Percentiles rank a stretch among this genome's conserved stretches.
These are phyloP conservation scores for Ochlodes sylvanus DNA, from an alignment of 2,888 invertebrate genomes.

Conservation along the genomic window DNA sequence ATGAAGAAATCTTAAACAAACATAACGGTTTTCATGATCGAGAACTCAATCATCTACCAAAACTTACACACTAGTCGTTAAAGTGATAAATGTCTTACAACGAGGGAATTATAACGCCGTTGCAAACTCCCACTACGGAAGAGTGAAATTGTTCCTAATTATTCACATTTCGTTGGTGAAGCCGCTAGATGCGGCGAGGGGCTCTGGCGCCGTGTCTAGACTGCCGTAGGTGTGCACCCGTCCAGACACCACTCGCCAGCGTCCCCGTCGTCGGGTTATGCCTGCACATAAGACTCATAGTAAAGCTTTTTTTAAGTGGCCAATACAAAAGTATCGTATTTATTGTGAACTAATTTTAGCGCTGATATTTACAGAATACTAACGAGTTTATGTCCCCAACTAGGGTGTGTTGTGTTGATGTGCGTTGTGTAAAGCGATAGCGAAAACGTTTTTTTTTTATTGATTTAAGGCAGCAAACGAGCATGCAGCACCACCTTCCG, in stretches of 20 bases:
- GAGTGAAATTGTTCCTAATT: not conserved
- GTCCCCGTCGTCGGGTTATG: slow-evolving; percentile 81
- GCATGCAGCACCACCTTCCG: too few relatives aligned
- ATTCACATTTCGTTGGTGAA: slow-evolving; percentile 71
- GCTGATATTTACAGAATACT: too few relatives aligned
- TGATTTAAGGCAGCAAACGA: too few relatives aligned
- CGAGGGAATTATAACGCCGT: not conserved
- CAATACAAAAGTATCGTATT: too few relatives aligned
- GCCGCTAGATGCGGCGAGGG: slow-evolving; percentile 65
- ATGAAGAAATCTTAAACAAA: too few relatives aligned
- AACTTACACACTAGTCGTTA: not conserved
- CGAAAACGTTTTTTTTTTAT: too few relatives aligned
- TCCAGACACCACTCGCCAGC: slow-evolving; percentile 72
- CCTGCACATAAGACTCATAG: slow-evolving; percentile 54
- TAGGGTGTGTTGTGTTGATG: too few relatives aligned
- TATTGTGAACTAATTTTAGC: too few relatives aligned
- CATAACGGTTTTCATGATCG: not conserved
- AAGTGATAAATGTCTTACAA: not conserved
- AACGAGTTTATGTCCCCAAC: too few relatives aligned
- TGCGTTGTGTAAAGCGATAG: too few relatives aligned
- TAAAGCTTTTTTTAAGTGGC: too few relatives aligned
- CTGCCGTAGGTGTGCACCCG: slow-evolving; percentile 87
- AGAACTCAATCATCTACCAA: not conserved
- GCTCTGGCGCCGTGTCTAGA: slow-evolving; percentile 77
- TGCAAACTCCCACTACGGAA: not conserved